phyloP scores from a whole-genome alignment of 30 jellyfish, hydroid and myxozoan species.

The Rhopilema esculentum region DNA sequence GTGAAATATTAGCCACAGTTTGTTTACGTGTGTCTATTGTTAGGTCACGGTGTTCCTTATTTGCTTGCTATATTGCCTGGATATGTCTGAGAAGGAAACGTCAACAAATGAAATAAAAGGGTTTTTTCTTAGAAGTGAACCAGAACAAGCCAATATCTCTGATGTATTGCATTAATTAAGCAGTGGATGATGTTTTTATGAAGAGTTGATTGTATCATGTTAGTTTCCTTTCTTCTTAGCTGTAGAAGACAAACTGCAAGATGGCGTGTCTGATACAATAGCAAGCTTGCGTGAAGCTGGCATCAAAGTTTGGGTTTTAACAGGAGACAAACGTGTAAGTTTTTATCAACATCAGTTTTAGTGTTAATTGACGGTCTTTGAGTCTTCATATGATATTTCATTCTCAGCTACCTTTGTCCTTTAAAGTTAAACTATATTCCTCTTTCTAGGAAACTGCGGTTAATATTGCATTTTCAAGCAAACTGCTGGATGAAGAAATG shows the following conservation, averaged over 20 bases:
- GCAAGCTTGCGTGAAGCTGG: constrained; percentile 95
- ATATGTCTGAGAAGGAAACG: too few relatives aligned
- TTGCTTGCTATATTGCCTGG: too few relatives aligned
- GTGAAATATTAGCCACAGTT: too few relatives aligned
- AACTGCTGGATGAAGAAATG: constrained; percentile 82
- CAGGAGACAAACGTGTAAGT: constrained; percentile 98
- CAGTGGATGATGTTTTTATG: too few relatives aligned
- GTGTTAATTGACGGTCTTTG: neutral
- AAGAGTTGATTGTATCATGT: neutral
- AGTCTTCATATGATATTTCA: too few relatives aligned
- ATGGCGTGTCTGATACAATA: constrained; percentile 97
- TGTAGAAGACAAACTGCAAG: constrained; percentile 97
- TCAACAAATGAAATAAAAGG: too few relatives aligned
- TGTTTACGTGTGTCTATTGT: too few relatives aligned
- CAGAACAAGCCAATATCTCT: too few relatives aligned
- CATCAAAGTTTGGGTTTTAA: constrained; percentile 93
- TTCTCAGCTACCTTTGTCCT: too few relatives aligned
- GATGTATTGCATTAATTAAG: too few relatives aligned
- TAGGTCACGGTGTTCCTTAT: too few relatives aligned
- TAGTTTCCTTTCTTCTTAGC: constrained; percentile 38
- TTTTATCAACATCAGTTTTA: neutral
- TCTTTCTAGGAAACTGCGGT: constrained; percentile 89
- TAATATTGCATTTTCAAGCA: constrained; percentile 92
- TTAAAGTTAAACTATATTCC: neutral
- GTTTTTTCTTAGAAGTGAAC: too few relatives aligned